Evolutionary conservation across 2,113 vertebrate genomes (phyloP).

Genomic region (Sturnira hondurensis): DNA sequence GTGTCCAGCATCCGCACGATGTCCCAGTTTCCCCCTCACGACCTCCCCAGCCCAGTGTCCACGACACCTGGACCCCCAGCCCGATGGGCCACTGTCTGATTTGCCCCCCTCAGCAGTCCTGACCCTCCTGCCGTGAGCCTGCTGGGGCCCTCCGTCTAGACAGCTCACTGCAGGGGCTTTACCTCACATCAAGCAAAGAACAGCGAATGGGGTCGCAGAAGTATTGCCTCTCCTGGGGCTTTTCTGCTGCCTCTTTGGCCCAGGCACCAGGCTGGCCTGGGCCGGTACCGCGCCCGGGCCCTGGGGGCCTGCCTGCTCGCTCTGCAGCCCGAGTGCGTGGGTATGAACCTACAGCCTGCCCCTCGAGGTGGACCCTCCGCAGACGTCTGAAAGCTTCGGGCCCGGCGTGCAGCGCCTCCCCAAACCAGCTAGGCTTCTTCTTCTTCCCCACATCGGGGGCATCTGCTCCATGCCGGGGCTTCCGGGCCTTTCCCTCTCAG

Average conservation of each 20-base stretch:
- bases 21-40: not conserved
- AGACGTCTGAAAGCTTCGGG: accelerated
- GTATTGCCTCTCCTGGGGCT: accelerated
- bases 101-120: accelerated
- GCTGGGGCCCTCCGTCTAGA: not conserved
- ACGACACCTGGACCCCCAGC: accelerated
- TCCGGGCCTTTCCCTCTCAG: too few relatives aligned
- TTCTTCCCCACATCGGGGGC: too few relatives aligned
- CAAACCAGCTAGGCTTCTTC: too few relatives aligned
- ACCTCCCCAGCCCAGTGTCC: not conserved
- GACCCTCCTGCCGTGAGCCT: accelerated
- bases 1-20: not conserved
- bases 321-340: not conserved
- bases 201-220: accelerated
- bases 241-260: not conserved
- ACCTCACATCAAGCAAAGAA: not conserved
- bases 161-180: accelerated
- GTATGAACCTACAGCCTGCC: not conserved
- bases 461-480: too few relatives aligned
- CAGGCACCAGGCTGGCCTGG: too few relatives aligned
- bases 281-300: not conserved
- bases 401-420: not conserved
- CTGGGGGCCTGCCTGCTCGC: not conserved
- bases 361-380: not conserved
- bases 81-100: too few relatives aligned